Percentiles rank a stretch among this genome's conserved stretches.
Evolutionary conservation across 1,140 invertebrate species (phyloP).

Genomic region (Tetramorium parvispinum): DNA sequence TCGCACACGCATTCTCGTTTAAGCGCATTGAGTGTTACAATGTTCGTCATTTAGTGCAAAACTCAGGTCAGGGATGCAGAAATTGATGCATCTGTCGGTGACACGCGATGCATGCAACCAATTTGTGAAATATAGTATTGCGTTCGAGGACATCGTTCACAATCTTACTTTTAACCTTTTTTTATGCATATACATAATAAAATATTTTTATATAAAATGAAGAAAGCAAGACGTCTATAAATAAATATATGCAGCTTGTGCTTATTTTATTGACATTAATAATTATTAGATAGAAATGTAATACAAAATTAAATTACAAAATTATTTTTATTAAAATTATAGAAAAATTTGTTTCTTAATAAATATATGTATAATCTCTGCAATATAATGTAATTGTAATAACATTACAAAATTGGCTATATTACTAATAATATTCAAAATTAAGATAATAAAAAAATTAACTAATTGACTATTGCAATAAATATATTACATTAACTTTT

Average conservation of each 20-base stretch:
- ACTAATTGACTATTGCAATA: background rate
- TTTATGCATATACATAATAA: background rate
- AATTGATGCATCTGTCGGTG: constrained; percentile 2
- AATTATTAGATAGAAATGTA: background rate
- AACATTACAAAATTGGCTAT: background rate
- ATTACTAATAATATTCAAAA: no score
- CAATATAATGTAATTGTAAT: background rate
- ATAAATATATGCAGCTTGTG: background rate
- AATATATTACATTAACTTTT: background rate
- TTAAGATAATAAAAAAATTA: no score
- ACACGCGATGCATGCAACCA: background rate
- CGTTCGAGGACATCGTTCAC: background rate
- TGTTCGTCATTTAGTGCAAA: constrained; percentile 3
- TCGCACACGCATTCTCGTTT: constrained; percentile 38
- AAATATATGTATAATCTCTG: no score
- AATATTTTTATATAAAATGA: background rate
- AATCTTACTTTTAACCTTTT: background rate
- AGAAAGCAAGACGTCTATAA: background rate
- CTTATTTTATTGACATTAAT: background rate
- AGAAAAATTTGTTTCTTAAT: background rate
- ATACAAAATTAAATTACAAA: background rate
- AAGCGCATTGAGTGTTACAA: constrained; percentile 29
- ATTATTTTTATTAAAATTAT: background rate
- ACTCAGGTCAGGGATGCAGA: constrained; percentile 23
- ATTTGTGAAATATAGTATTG: background rate